Evolutionary conservation across 2,113 vertebrate genomes (phyloP), one percentile per base, ranked within the genome.

Genomic region (Chaetorhynchus papuensis): DNA sequence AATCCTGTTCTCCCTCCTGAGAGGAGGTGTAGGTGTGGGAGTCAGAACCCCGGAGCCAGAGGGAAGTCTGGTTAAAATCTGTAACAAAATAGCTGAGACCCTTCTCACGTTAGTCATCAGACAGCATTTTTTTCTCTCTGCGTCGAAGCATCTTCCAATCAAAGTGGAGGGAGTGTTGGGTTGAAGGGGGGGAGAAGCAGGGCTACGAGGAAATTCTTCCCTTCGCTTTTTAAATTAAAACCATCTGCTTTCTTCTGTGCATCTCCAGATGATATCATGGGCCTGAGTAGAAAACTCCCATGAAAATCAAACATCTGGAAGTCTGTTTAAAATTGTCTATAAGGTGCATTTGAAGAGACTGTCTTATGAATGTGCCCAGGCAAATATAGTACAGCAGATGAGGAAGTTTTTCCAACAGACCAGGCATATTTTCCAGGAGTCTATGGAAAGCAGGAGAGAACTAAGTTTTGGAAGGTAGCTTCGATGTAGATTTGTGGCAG

Each of bases 21-120:
- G 94, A 94, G 91, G 77, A 93, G 93, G 50, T 95, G 94, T 96
- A 97, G 96, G 96, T 96, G 93, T 96, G 96, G 95, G 96, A 96
- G 93, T 92, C 79, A 77, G 90, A 96, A 71, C 52, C 74, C 1
- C 0, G 57, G 80, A 96, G 94, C 89, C 94, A 79, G 87, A 75
- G 86, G 80, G 86, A 96, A 93, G 92, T 86, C 93, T 95, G 96
- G 88, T 84, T 96, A 94, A 92, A 95, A 93, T 94, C 92, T 92
- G 92, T 60, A 68, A 91, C n/a, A 19, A 20, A 93, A 64, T 78
- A 89, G 69, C 75, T 45, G 83, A 74, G 93, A 78, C 88, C 92
- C 94, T 95, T 92, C 93, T 96, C 92, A 81, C 1, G 21, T 92
- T 87, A 89, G 92, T 92, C 90, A 88, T 70, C 42, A 30, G n/a